Evolutionary conservation across 2,113 vertebrate genomes (phyloP).

Genomic region (Bufo gargarizans): DNA sequence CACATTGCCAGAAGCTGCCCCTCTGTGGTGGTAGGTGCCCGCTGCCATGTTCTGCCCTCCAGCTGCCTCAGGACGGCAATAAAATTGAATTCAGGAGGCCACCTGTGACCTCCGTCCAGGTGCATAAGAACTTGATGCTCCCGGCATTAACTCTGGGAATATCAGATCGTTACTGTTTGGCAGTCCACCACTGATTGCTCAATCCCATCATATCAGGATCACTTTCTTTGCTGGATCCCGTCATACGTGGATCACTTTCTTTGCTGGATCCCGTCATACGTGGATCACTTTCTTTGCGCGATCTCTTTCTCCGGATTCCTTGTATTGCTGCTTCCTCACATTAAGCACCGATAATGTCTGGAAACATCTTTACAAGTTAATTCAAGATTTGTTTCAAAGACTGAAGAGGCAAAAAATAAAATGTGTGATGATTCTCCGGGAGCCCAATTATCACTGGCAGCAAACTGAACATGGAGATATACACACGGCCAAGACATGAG

Average conservation of each 20-base stretch:
- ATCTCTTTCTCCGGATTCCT: not conserved
- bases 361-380: not conserved
- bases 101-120: no score
- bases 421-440: constrained; percentile 62
- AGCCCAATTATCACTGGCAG: constrained; percentile 68
- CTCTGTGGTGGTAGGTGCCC: no score
- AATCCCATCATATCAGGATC: not conserved
- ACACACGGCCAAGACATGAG: constrained; percentile 61
- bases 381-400: not conserved
- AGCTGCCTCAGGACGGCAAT: no score
- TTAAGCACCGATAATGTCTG: not conserved
- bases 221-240: not conserved
- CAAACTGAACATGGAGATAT: constrained; percentile 72
- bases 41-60: no score
- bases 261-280: not conserved
- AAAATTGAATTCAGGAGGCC: no score
- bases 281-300: not conserved
- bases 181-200: not conserved
- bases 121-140: no score
- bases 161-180: no score
- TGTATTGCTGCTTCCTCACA: not conserved
- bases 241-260: not conserved
- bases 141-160: no score
- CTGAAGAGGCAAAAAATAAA: constrained; percentile 62
- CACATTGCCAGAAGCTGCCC: no score